phyloP scores from a whole-genome alignment of 2,888 invertebrate genomes.

The Criorhina ranunculi region DNA sequence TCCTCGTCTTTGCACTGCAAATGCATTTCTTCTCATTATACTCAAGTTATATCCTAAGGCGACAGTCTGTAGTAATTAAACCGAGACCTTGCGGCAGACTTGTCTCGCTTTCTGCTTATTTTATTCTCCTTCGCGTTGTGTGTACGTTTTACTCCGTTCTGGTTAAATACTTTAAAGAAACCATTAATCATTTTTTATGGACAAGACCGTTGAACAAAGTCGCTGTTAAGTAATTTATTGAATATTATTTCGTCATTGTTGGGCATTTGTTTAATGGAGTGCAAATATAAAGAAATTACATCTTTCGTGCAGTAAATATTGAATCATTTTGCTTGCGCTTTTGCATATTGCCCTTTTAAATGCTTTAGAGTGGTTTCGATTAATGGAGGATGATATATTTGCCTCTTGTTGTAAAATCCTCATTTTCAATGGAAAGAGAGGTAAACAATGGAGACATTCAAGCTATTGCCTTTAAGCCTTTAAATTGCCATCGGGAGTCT shows the following conservation, averaged over 20 bases:
- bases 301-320: constrained; percentile 55
- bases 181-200: constrained; percentile 71
- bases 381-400: too few species aligned
- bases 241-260: constrained; percentile 62
- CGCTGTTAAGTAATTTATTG: constrained; percentile 72
- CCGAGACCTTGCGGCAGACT: constrained; percentile 70
- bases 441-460: too few species aligned
- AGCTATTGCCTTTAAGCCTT: too few species aligned
- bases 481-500: too few species aligned
- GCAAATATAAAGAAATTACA: constrained; percentile 63
- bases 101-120: constrained; percentile 37
- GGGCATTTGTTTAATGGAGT: constrained; percentile 61
- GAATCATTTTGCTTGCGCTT: constrained; percentile 38
- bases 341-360: constrained; percentile 57
- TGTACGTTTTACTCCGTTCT: constrained; percentile 19
- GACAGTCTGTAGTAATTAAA: constrained; percentile 74
- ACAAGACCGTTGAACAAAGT: constrained; percentile 29
- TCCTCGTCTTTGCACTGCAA: constrained; percentile 20
- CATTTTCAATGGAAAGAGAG: too few species aligned
- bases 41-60: constrained; percentile 68
- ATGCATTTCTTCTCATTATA: constrained; percentile 73
- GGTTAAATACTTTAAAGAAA: constrained; percentile 67
- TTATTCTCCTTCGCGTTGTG: constrained; percentile 1
- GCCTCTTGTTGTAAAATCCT: too few species aligned
- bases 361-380: constrained; percentile 30